Conservation (phyloP, 2,888 invertebrate genomes). For the Machimus atricapillus region DNA sequence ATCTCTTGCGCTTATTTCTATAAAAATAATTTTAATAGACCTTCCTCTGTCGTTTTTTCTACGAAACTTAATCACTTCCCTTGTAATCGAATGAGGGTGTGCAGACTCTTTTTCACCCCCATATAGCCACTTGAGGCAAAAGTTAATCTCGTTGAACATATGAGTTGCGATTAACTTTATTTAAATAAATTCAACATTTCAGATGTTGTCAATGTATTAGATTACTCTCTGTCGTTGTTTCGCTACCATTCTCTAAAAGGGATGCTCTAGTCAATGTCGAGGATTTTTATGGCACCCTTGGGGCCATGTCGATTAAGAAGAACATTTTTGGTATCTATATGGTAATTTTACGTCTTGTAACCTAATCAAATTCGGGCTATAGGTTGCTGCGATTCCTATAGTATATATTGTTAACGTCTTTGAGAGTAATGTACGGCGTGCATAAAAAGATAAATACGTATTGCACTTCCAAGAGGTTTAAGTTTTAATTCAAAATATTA, state of each 20-base stretch:
- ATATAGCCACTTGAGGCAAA: neutral
- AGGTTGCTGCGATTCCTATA: neutral
- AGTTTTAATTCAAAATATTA: neutral
- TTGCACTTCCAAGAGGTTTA: neutral
- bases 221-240: neutral
- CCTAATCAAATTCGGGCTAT: slow-evolving; percentile 45
- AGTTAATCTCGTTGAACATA: slow-evolving; percentile 45
- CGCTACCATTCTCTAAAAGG: neutral
- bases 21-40: neutral
- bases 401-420: neutral
- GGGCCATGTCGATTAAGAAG: slow-evolving; percentile 47
- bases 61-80: neutral
- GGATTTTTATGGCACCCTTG: slow-evolving; percentile 47
- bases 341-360: slow-evolving; percentile 48
- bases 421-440: neutral
- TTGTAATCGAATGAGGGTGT: neutral
- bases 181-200: slow-evolving; percentile 45
- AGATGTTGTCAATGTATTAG: slow-evolving; percentile 38
- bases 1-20: neutral
- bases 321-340: slow-evolving; percentile 48
- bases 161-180: slow-evolving; percentile 47
- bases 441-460: neutral
- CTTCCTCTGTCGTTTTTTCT: neutral
- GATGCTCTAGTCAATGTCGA: slow-evolving; percentile 16
- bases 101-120: neutral